Evolutionary conservation across 1,140 invertebrate genomes (phyloP).

Genomic region (Rhagoletis pomonella): DNA sequence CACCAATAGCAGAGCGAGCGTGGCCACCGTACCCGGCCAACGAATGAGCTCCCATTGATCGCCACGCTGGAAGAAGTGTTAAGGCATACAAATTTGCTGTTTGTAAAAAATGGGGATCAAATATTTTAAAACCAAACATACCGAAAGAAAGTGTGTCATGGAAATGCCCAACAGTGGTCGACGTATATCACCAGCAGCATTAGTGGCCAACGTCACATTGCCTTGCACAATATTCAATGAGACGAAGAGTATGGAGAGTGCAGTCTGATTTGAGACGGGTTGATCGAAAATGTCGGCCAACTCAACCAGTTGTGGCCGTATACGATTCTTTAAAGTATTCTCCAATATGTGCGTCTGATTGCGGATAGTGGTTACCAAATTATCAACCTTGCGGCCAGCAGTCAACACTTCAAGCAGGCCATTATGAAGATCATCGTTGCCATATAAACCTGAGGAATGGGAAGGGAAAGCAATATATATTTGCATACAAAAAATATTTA

Average conservation of each 20-base stretch:
- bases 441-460: conserved; percentile 82
- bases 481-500: no score
- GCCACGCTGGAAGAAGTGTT: conserved; percentile 66
- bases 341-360: conserved; percentile 82
- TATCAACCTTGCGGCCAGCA: conserved; percentile 85
- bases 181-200: conserved; percentile 83
- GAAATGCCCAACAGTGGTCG: conserved; percentile 82
- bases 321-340: conserved; percentile 80
- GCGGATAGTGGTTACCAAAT: conserved; percentile 82
- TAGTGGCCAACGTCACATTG: conserved; percentile 82
- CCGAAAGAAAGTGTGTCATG: conserved; percentile 79
- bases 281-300: conserved; percentile 84
- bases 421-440: conserved; percentile 95
- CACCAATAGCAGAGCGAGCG: conserved; percentile 84
- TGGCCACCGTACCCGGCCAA: conserved; percentile 87
- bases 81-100: neutral
- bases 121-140: conserved; percentile 64
- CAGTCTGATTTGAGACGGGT: conserved; percentile 84
- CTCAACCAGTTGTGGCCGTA: conserved; percentile 81
- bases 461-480: neutral
- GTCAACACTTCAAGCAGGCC: conserved; percentile 87
- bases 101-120: neutral
- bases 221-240: conserved; percentile 81
- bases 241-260: conserved; percentile 79
- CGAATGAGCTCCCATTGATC: conserved; percentile 80